Base-by-base conservation (phyloP, 1,140 invertebrate genomes). In the Nephotettix cincticeps region DNA sequence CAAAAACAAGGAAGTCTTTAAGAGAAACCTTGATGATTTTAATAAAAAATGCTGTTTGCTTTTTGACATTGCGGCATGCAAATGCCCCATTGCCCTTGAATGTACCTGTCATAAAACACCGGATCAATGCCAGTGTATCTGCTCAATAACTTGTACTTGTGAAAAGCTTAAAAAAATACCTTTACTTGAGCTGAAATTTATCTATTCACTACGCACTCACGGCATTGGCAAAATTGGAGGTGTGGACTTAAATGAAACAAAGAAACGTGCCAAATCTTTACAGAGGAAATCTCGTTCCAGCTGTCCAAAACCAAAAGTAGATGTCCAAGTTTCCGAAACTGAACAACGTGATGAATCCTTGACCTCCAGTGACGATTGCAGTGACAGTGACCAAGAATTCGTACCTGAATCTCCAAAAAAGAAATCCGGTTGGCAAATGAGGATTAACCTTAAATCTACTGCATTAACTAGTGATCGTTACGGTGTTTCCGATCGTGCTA, bases 351-450 rank as follows among this genome's bases (percentile, higher is more conserved):
- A 19, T 56, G 51, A 19, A 19, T 6, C 6, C 23, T 19, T 6
- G 23, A 21, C 9, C 6, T 19, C 9, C 19, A 21, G 23, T 6
- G n/a, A n/a, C n/a, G n/a, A n/a, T n/a, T n/a, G n/a, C n/a, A n/a
- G n/a, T n/a, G n/a, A n/a, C n/a, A n/a, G 51, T 11, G 19, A 9
- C 6, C 21, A 19, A n/a, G n/a, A 19, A 21, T 23, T 6, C 23
- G 9, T 19, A 21, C 51, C 51, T 21, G 9, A 6, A 11, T 6
- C 19, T 47, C 69, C 74, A 70, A 47, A 63, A 70, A 45, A 27
- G 67, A 30, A 67, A 73, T 28, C 69, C 28, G 19, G 28, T 72
- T 23, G 36, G 77, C 81, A 36, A 80, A 80, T 36, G 79, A 80
- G 23, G 75, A 79, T 74, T 82, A 56, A 19, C 9, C 23, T 56